phyloP scores from a whole-genome alignment of 2,888 invertebrate genomes.

The Corbicula japonica region DNA sequence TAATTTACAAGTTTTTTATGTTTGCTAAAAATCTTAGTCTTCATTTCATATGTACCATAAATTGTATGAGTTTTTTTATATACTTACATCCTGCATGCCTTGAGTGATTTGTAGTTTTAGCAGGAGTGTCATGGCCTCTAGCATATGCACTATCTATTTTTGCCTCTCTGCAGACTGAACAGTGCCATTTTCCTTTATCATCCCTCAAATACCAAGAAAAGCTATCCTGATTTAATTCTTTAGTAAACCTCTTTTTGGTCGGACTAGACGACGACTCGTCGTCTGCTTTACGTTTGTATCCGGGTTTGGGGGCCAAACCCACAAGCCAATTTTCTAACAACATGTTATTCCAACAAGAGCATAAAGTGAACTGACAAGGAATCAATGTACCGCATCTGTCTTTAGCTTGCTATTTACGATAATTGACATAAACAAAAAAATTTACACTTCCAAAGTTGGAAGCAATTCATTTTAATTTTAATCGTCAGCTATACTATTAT shows the following conservation, averaged over 20 bases:
- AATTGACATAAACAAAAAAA: no score
- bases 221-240: slow-evolving; percentile 12
- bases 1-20: not conserved
- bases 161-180: slow-evolving; percentile 16
- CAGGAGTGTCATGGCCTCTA: slow-evolving; percentile 29
- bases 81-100: slow-evolving; percentile 43
- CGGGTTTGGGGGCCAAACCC: not conserved
- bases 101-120: slow-evolving; percentile 46
- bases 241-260: slow-evolving; percentile 24
- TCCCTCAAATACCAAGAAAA: slow-evolving; percentile 40
- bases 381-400: no score
- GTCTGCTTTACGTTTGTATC: slow-evolving; percentile 3
- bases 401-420: no score
- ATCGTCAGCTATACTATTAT: no score
- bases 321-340: not conserved
- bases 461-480: no score
- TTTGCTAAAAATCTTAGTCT: not conserved
- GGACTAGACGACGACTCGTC: not conserved
- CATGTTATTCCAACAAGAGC: no score
- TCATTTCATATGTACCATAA: not conserved
- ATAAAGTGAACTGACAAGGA: no score
- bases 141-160: slow-evolving; percentile 29
- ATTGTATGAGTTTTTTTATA: not conserved
- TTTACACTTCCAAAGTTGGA: no score
- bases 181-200: slow-evolving; percentile 36